Percentiles rank a stretch among this genome's conserved stretches.
phyloP scores from a whole-genome alignment of 2,888 invertebrate genomes.

The Invenusta paracnida region DNA sequence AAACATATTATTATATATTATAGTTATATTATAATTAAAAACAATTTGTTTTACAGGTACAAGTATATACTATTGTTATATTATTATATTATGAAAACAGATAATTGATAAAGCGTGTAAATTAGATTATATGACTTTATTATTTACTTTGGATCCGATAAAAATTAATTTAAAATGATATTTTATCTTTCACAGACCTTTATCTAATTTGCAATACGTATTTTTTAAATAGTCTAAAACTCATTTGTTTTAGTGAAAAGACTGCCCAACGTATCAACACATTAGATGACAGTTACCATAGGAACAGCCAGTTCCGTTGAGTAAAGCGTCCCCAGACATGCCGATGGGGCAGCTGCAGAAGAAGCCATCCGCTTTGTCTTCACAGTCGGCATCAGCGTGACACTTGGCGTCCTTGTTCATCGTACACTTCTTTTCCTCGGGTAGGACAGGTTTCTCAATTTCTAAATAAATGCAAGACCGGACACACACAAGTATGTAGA shows the following conservation, averaged over 20 bases:
- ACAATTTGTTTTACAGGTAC: too few relatives aligned
- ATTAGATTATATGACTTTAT: too few relatives aligned
- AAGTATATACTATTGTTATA: too few relatives aligned
- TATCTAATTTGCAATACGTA: too few relatives aligned
- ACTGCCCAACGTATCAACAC: neutral
- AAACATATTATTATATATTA: too few relatives aligned
- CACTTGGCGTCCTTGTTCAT: conserved; percentile 37
- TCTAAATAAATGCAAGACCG: too few relatives aligned
- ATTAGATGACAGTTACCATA: conserved; percentile 8
- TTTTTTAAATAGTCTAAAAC: neutral
- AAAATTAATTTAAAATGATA: neutral
- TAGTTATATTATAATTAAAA: too few relatives aligned
- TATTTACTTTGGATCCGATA: too few relatives aligned
- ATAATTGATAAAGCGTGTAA: too few relatives aligned
- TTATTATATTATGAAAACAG: too few relatives aligned
- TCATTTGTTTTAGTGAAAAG: neutral
- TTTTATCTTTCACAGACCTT: too few relatives aligned
- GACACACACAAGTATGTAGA: too few relatives aligned
- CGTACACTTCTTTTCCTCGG: neutral
- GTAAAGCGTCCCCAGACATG: conserved; percentile 34
- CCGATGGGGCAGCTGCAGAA: conserved; percentile 42
- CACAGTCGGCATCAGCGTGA: neutral
- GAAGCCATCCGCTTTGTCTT: conserved; percentile 38
- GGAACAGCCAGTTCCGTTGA: conserved; percentile 25
- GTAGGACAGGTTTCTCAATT: neutral